A percentile compares a stretch with the other conserved stretches of the same genome.
Conservation (phyloP, 2,888 invertebrate genomes). For the Arctia plantaginis region DNA sequence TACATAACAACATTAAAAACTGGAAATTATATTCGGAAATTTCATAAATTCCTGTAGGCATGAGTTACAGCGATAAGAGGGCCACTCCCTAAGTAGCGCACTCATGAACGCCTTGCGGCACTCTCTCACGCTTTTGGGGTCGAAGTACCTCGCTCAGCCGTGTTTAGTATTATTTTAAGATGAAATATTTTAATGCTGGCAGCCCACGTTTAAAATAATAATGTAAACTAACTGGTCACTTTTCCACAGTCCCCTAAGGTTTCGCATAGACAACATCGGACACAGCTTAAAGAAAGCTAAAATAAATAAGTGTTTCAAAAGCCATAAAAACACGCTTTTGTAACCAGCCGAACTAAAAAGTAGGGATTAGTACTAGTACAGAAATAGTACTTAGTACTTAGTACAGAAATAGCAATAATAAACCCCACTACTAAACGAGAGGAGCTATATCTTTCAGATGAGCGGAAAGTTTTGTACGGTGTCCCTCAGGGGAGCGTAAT, state of each 20-base stretch:
- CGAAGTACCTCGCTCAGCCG: background rate
- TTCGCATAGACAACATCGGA: background rate
- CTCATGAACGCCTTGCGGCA: conserved; percentile 41
- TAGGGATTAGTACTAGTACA: too few species aligned
- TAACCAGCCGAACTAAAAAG: too few species aligned
- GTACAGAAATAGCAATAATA: too few species aligned
- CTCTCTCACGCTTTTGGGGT: conserved; percentile 48
- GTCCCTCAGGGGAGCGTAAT: too few species aligned
- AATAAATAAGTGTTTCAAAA: background rate
- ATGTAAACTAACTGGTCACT: background rate
- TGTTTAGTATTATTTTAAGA: conserved; percentile 16
- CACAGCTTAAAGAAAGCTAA: background rate
- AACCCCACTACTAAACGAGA: too few species aligned
- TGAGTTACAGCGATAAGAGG: conserved; percentile 27
- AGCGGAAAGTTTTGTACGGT: too few species aligned
- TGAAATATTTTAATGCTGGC: conserved; percentile 32
- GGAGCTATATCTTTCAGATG: too few species aligned
- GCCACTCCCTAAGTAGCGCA: conserved; percentile 39
- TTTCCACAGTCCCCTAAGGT: background rate
- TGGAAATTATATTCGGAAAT: conserved; percentile 56
- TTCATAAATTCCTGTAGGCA: conserved; percentile 46
- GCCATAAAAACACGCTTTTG: too few species aligned
- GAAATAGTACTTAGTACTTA: too few species aligned
- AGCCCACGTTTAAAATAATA: background rate
- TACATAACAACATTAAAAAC: conserved; percentile 31